Evolutionary conservation across 2,113 vertebrate species (phyloP), one percentile per base, ranked within the genome.

Genomic region (Rostratula benghalensis): DNA sequence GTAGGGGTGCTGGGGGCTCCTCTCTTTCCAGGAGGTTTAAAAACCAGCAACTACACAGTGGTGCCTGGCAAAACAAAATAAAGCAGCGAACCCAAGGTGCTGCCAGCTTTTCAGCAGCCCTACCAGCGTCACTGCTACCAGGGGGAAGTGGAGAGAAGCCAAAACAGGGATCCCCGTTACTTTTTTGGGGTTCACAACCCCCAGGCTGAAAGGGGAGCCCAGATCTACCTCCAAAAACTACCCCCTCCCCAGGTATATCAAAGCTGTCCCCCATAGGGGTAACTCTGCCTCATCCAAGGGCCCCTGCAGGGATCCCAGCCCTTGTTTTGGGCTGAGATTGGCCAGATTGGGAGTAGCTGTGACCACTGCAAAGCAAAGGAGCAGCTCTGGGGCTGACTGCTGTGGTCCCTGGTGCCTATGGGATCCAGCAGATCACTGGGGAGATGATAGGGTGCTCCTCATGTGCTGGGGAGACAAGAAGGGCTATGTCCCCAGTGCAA

Each of bases 21-120:
- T 85, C 68, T 90, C 77, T 86, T 92, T 75, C 46, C 82, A 80
- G 37, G 33, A 45, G 51, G 6, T 25, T 90, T 80, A 64, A 73
- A 88, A 39, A 90, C 11, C 56, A 86, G 14, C 56, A 93, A 74
- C 43, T 84, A 53, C 4, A 0, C 4, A 2, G 33, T 60, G 22
- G 53, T 81, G 43, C 64, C 71, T 30, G n/a, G 71, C 51, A 68
- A 83, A 94, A 59, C 46, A 65, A 76, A 71, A 45, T 11, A 11
- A 82, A 56, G 13, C 21, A 63, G 27, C 2, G 6, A 39, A 71
- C 13, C 0, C 0, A 70, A 37, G 41, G 48, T 14, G 24, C 59
- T 56, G 85, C 67, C 71, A 74, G 67, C 14, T 54, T 73, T 91
- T 91, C 22, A 48, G n/a, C 46, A 70, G 63, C 37, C 20, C 60